Percentiles rank a stretch among this genome's conserved stretches.
These are phyloP conservation scores for Poicephalus gulielmi DNA, from an alignment of 2,113 vertebrate species.

Conservation along the genomic window DNA sequence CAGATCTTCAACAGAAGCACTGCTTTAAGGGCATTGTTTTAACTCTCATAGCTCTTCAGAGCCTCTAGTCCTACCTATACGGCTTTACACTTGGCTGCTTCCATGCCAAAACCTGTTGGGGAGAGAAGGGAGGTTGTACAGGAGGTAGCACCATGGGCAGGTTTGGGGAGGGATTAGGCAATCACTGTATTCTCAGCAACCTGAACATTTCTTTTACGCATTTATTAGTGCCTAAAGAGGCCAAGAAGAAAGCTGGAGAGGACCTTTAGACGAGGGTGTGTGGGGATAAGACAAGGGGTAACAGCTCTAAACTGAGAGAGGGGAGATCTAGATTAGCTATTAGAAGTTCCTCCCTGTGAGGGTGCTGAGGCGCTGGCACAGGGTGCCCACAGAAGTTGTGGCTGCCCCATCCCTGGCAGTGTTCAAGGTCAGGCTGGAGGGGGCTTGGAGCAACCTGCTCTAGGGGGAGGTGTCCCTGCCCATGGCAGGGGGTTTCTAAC, in stretches of 20 bases:
- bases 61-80: neutral
- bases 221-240: neutral
- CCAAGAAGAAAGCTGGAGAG: neutral
- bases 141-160: neutral
- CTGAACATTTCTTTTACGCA: neutral
- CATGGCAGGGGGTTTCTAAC: neutral
- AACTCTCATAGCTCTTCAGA: neutral
- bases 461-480: neutral
- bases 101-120: neutral
- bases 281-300: neutral
- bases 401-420: neutral
- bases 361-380: neutral
- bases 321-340: neutral
- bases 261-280: neutral
- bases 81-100: rapidly evolving
- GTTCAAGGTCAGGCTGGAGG: neutral
- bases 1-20: neutral
- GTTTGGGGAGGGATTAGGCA: rapidly evolving
- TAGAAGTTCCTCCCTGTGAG: neutral
- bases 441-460: neutral
- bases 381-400: neutral
- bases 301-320: neutral
- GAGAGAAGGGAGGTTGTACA: rapidly evolving
- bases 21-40: neutral
- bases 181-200: neutral